Evolutionary conservation across 2,113 vertebrate species (phyloP), one percentile per base, ranked within the genome.

Genomic region (Pandion haliaetus): DNA sequence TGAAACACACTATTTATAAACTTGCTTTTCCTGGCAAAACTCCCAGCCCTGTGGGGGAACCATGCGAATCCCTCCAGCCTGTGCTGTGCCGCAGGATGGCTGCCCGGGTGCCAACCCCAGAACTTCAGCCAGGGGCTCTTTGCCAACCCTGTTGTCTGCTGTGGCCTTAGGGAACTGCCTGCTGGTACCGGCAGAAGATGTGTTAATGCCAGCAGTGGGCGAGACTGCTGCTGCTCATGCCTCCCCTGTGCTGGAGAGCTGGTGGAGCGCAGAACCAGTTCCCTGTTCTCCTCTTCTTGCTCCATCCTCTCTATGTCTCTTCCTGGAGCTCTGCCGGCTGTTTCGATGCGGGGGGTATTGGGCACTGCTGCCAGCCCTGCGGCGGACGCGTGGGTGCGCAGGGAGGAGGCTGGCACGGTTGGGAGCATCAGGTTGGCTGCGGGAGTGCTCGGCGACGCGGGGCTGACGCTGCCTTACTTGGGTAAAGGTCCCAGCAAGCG

Each of bases 1-100:
- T 72, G 87, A 96, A 96, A 91, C 3, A 6, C 90, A 17, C 95
- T 98, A 97, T 96, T 98, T 97, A 97, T 97, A 97, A 94, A 94
- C 93, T 88, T 86, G 85, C 93, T 90, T 94, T 96, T 97, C 87
- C 94, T 94, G 96, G 91, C 92, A 28, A 88, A 86, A 86, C 76
- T 97, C 95, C 92, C 93, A 97, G 95, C 88, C 82, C 65, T 63
- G 88, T 95, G 90, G 90, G 88, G 95, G 95, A 97, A 62, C 93
- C 10, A 10, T 91, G 92, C 8, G 54, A 91, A 95, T 96, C 76
- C 85, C 88, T 94, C 67, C 82, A 91, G 88, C 86, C 86, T 86
- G 55, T 1, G 17, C 89, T 70, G 21, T 73, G 69, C 63, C 2
- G 45, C 74, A 87, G 89, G 62, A 85, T 79, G 83, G 45, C 89